These are phyloP conservation scores for Hemibagrus guttatus DNA, from an alignment of 2,797 vertebrate genomes.

Conservation along the genomic window DNA sequence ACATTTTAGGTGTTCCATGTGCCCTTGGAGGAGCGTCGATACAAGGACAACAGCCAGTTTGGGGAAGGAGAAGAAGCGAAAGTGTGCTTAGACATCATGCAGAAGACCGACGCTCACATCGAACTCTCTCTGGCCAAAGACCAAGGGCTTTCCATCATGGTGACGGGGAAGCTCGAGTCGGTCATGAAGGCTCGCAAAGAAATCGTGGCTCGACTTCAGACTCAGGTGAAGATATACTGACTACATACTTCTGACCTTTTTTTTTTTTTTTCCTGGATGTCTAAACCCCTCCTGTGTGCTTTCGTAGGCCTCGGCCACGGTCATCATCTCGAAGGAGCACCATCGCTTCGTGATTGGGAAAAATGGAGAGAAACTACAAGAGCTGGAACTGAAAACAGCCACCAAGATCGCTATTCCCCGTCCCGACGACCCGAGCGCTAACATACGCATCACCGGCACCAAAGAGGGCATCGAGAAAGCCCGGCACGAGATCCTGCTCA, in stretches of 20 bases:
- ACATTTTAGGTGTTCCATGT: constrained; percentile 77
- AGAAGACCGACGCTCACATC: constrained; percentile 81
- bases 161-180: constrained; percentile 80
- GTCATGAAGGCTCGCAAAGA: constrained; percentile 84
- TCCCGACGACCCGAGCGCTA: constrained; percentile 74
- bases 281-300: too few relatives aligned
- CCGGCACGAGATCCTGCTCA: constrained; percentile 79
- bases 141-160: constrained; percentile 84
- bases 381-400: constrained; percentile 80
- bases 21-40: constrained; percentile 82
- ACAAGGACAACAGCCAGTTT: constrained; percentile 85
- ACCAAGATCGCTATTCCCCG: constrained; percentile 79
- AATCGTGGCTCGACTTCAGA: constrained; percentile 81
- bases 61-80: constrained; percentile 82
- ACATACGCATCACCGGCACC: constrained; percentile 78
- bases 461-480: constrained; percentile 82
- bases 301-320: constrained; percentile 74
- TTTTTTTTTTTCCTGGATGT: not conserved
- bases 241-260: not conserved
- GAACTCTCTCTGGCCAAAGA: constrained; percentile 83
- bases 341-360: constrained; percentile 80
- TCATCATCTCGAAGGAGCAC: constrained; percentile 81
- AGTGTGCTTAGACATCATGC: constrained; percentile 83
- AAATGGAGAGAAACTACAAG: constrained; percentile 81
- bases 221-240: constrained; percentile 69